phyloP scores from a whole-genome alignment of 92 coral and sea anemone genomes.

The Phymanthus crucifer region DNA sequence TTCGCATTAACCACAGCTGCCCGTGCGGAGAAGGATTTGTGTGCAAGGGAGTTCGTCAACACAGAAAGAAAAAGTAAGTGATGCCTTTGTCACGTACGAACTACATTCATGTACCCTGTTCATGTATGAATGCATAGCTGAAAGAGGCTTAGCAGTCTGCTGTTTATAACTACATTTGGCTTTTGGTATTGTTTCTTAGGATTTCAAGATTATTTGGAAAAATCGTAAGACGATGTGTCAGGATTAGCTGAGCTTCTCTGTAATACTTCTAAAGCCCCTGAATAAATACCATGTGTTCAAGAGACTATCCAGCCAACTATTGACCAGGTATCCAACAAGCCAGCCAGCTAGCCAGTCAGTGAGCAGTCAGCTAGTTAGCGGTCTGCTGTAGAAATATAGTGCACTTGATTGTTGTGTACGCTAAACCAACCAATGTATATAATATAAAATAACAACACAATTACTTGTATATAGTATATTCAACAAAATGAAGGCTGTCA shows the following conservation, averaged over 20 bases:
- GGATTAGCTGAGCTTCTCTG: constrained; percentile 17
- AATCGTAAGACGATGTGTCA: constrained; percentile 42
- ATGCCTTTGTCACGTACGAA: not conserved
- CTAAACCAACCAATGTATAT: constrained; percentile 2
- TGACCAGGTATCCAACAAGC: too few relatives aligned
- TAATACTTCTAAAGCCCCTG: not conserved
- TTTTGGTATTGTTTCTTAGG: constrained; percentile 18
- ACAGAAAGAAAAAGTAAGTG: constrained; percentile 62
- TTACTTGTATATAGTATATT: constrained; percentile 14
- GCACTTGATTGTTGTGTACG: constrained; percentile 17
- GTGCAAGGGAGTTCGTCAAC: constrained; percentile 69
- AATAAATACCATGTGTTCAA: constrained; percentile 30
- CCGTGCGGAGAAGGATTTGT: constrained; percentile 87
- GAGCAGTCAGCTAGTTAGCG: constrained; percentile 11
- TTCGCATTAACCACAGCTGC: constrained; percentile 82
- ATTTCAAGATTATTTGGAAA: constrained; percentile 37
- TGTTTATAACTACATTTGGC: not conserved
- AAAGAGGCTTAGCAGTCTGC: too few relatives aligned
- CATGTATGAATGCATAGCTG: not conserved
- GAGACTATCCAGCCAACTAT: constrained; percentile 10
- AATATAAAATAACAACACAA: not conserved
- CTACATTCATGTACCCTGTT: not conserved
- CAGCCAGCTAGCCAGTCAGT: not conserved
- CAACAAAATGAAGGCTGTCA: not conserved
- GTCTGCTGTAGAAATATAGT: not conserved